Evolutionary conservation across 1,140 invertebrate genomes (phyloP).

Genomic region (Drosophila pandora): DNA sequence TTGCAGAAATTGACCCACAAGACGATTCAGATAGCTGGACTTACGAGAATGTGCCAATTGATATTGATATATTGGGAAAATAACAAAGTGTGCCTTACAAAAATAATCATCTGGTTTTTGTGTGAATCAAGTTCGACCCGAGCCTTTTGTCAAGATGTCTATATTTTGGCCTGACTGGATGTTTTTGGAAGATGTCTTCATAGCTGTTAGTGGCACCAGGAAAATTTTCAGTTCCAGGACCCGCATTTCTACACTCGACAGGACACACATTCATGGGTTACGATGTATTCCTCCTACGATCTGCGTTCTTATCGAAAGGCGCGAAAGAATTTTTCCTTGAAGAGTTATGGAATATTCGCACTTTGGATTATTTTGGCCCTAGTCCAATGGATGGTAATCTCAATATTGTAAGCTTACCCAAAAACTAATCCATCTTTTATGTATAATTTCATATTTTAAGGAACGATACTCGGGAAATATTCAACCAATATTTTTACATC

Average conservation of each 20-base stretch:
- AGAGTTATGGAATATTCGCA: conserved; percentile 25
- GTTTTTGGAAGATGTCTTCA: background rate
- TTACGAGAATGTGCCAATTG: background rate
- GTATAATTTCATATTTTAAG: background rate
- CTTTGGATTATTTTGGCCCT: conserved; percentile 45
- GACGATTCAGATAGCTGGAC: background rate
- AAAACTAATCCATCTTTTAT: too few relatives aligned
- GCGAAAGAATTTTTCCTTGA: conserved; percentile 29
- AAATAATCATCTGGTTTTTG: background rate
- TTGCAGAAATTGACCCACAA: background rate
- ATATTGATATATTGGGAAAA: background rate
- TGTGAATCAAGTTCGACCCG: conserved; percentile 22
- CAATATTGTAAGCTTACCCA: conserved; percentile 18
- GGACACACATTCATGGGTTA: conserved; percentile 10
- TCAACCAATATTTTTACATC: conserved; percentile 12
- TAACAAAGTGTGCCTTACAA: background rate
- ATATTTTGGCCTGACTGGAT: background rate
- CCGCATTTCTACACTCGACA: background rate
- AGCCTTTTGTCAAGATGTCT: background rate
- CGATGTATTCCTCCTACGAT: conserved; percentile 14
- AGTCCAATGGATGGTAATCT: conserved; percentile 33
- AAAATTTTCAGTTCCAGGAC: conserved; percentile 9
- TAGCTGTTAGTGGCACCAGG: background rate
- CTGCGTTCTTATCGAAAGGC: conserved; percentile 25
- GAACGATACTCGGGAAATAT: background rate